Conservation (phyloP, 1,140 invertebrate genomes). For the Zaprionus vittiger region DNA sequence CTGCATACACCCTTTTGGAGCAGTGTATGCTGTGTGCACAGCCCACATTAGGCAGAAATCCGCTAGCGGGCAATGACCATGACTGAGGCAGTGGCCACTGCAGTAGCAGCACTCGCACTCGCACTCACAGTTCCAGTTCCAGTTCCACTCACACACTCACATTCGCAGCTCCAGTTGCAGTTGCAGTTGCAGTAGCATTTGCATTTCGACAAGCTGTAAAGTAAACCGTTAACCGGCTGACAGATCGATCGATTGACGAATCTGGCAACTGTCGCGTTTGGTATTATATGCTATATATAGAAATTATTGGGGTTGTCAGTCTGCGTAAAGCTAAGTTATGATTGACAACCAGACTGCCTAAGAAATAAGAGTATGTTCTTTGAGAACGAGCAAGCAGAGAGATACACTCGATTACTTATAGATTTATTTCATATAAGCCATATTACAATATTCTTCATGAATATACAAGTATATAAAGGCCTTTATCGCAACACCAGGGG, state of each 20-base stretch:
- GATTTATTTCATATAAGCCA: conserved; percentile 70
- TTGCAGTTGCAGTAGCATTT: conserved; percentile 33
- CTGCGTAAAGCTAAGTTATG: not conserved
- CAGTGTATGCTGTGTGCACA: conserved; percentile 29
- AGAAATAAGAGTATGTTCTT: not conserved
- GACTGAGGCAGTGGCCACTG: conserved; percentile 40
- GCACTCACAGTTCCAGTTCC: conserved; percentile 21
- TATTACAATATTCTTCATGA: conserved; percentile 68
- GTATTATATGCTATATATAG: not conserved
- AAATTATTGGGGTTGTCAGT: not conserved
- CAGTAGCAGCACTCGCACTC: conserved; percentile 22
- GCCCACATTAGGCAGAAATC: conserved; percentile 51
- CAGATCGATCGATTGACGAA: conserved; percentile 20
- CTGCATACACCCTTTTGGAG: not conserved
- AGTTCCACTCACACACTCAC: conserved; percentile 9
- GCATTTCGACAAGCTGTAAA: conserved; percentile 25
- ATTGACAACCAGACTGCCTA: not conserved
- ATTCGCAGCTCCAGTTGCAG: conserved; percentile 34
- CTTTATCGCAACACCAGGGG: conserved; percentile 67
- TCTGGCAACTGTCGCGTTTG: conserved; percentile 5
- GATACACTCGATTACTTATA: conserved; percentile 35
- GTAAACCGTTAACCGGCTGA: conserved; percentile 18
- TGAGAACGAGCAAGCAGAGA: not conserved
- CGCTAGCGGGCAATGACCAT: conserved; percentile 75
- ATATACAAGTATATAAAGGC: conserved; percentile 56